Base-by-base conservation (phyloP, 2,797 vertebrate species). In the Helarctos malayanus region DNA sequence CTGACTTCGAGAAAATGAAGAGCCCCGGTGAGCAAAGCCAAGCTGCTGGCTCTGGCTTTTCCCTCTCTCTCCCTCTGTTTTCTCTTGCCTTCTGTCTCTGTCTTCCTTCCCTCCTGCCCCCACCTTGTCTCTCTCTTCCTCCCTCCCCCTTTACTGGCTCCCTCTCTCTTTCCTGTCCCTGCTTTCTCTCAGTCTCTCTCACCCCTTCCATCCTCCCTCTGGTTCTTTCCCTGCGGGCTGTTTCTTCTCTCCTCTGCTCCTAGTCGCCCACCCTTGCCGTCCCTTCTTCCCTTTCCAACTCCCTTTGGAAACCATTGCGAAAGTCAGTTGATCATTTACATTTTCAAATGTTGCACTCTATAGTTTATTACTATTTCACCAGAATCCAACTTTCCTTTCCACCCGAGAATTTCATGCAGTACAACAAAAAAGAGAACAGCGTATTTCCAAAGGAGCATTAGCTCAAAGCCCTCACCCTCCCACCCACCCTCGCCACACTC, bases 371-470 rank as follows among this genome's bases (percentile, higher is more conserved):
- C 10, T 80, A 81, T 92, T 89, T 92, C 35, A 92, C 27, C 61
- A 80, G 54, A 92, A 87, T 38, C 11, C 5, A 54, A n/a, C 41
- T 93, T 89, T 65, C 4, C 92, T 94, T 95, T 82, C 78, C 95
- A 91, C 19, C 9, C 78, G 38, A 83, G 10, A 85, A 49, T 75
- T 96, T 92, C 41, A 47, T 38, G 9, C 32, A 94, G 59, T 68
- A 32, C 76, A 83, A 89, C 56, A 54, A 32, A 63, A 52, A 57
- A 92, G n/a, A 93, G 27, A 84, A 56, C 3, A 79, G 16, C 18
- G 16, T 54, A 68, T 93, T 95, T 92, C 12, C n/a, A 52, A 92
- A 25, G 57, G 94, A 84, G 23, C 15, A 18, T 81, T 90, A 54
- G 9, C 25, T 82, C 29, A 85, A 79, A 89, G 10, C 10, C 18